phyloP scores from a whole-genome alignment of 2,797 vertebrate species.

The Rallus crepitans region DNA sequence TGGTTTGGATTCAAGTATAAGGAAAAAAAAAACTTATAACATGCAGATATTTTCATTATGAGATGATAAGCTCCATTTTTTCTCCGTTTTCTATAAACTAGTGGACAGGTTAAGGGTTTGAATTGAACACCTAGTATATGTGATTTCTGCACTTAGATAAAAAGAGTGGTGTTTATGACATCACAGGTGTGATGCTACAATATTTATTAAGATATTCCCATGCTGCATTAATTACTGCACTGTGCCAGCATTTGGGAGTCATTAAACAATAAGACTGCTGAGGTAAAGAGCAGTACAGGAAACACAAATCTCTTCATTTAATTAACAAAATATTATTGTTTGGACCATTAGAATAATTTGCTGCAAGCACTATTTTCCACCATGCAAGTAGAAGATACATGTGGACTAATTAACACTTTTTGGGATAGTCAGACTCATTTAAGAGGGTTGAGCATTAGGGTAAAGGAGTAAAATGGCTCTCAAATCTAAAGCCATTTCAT shows the following conservation, averaged over 20 bases:
- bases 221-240: background rate
- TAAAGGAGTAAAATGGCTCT: background rate
- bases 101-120: background rate
- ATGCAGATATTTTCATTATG: background rate
- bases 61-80: accelerated
- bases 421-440: constrained; percentile 4
- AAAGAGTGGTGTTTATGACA: background rate
- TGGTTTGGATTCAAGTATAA: background rate
- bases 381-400: constrained; percentile 20
- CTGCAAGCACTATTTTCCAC: constrained; percentile 38
- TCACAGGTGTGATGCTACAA: background rate
- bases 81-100: background rate
- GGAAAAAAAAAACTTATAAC: background rate
- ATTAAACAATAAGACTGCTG: background rate
- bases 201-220: background rate
- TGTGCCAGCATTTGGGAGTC: background rate
- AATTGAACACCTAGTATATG: background rate
- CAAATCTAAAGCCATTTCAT: background rate
- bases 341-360: constrained; percentile 43
- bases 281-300: constrained; percentile 26
- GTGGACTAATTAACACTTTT: constrained; percentile 36
- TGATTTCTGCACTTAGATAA: background rate
- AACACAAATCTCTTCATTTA: constrained; percentile 47
- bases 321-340: constrained; percentile 36
- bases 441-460: constrained; percentile 14